Base-by-base conservation (phyloP, 1,140 invertebrate genomes). In the Palaemon carinicauda region DNA sequence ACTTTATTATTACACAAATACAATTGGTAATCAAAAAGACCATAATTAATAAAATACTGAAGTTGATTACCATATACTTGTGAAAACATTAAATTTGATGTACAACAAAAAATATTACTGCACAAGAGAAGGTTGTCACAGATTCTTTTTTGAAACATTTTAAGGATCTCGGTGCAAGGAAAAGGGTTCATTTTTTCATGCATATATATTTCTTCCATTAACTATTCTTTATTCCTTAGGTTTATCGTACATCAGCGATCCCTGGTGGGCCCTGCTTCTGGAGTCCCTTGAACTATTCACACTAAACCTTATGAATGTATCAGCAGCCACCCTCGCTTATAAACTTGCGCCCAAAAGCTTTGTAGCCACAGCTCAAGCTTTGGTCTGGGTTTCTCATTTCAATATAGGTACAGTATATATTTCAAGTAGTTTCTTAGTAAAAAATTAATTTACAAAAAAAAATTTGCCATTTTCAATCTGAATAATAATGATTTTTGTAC, bases 281-380 rank as follows among this genome's bases (percentile, higher is more conserved):
- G 96, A 97, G 91, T 91, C 93, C 15, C 91, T 97, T 87, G 96
- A 97, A 92, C 94, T 96, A 15, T 95, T 96, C 89, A 96, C 96
- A 0, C 93, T 97, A 88, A 95, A 95, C 81, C 92, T 97, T 19
- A 94, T 96, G 93, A 97, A 96, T 94, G 94, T 96, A 27, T 95
- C 96, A 21, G 94, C 96, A 0, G 94, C 96, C 71, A 93, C 96
- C 0, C 97, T 97, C 90, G 94, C 96, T 90, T 93, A 95, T 69
- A 95, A 96, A 90, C 93, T 97, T 1, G 94, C 96, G 87, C 96
- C 96, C 3, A 92, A 95, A 65, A 95, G 95, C 90, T 94, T 96
- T 87, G 95, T 95, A 0, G 94, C 95, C 33, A 96, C 95, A 24
- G 95, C 96, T 50, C 96, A 97, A 92, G 95, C 96, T 21, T 90